Percentiles rank a stretch among this genome's conserved stretches.
Conservation (phyloP, 1,140 invertebrate species). For the Calephelis nemesis region DNA sequence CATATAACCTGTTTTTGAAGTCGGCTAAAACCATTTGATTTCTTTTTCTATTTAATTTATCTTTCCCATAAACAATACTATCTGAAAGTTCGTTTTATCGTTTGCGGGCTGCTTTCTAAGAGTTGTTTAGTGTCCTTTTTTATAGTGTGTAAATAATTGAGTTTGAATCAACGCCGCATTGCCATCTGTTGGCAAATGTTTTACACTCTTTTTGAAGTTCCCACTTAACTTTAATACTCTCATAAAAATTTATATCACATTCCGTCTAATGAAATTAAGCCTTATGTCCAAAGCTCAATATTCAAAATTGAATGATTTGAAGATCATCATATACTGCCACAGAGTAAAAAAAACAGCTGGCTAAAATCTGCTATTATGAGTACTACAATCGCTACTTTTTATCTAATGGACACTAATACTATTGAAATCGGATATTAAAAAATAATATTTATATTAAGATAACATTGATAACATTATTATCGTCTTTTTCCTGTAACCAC, state of each 20-base stretch:
- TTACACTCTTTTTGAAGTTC: constrained; percentile 74
- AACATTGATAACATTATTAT: no score
- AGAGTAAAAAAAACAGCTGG: no score
- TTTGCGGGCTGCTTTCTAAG: constrained; percentile 61
- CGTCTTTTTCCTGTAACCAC: no score
- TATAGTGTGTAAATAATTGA: constrained; percentile 78
- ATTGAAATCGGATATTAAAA: no score
- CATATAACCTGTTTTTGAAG: no score
- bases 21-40: no score
- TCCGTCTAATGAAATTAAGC: constrained; percentile 37
- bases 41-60: constrained; percentile 25
- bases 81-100: constrained; percentile 17
- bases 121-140: constrained; percentile 73
- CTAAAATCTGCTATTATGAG: no score
- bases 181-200: constrained; percentile 62
- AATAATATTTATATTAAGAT: no score
- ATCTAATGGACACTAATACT: no score
- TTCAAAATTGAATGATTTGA: constrained; percentile 36
- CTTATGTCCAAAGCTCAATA: constrained; percentile 40
- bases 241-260: constrained; percentile 66
- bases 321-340: constrained; percentile 22
- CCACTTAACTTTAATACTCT: constrained; percentile 73
- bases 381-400: no score
- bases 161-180: constrained; percentile 63
- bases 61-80: constrained; percentile 40